A percentile compares a stretch with the other conserved stretches of the same genome.
Conservation (phyloP, 2,113 vertebrate genomes). For the Dryoscopus gambensis region DNA sequence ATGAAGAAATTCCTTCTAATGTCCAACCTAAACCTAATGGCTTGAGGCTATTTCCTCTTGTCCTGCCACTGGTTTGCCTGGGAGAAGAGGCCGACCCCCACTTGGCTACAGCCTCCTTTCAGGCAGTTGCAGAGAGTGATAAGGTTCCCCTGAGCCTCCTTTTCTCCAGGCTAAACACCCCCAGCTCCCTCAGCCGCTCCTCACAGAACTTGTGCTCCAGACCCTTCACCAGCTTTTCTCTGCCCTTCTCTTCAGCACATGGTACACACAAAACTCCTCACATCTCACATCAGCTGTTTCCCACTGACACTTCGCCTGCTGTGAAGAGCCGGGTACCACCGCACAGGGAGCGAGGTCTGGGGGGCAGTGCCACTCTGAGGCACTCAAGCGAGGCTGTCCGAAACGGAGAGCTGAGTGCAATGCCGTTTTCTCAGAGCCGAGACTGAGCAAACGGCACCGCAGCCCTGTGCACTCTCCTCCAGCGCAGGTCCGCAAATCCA, state of each 20-base stretch:
- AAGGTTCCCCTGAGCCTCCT: neutral
- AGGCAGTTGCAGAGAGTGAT: fast-evolving
- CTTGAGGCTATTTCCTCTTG: neutral
- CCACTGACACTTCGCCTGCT: fast-evolving
- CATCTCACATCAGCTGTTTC: fast-evolving
- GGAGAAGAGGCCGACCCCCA: neutral
- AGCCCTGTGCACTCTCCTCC: too few relatives aligned
- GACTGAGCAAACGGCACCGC: fast-evolving
- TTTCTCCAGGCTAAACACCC: neutral
- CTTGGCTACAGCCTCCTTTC: neutral
- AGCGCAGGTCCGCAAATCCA: fast-evolving
- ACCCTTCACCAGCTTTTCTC: neutral
- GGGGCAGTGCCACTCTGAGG: fast-evolving
- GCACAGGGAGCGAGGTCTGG: too few relatives aligned
- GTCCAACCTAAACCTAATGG: neutral
- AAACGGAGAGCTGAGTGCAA: fast-evolving
- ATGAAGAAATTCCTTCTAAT: neutral
- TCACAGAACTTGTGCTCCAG: neutral
- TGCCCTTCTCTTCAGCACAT: fast-evolving
- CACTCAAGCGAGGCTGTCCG: fast-evolving
- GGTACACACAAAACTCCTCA: fast-evolving
- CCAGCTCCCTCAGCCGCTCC: fast-evolving
- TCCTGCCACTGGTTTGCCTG: neutral
- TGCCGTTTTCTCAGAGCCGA: neutral
- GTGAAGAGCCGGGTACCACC: neutral